Evolutionary conservation across 2,888 invertebrate species (phyloP), one percentile per base, ranked within the genome.

Genomic region (Drosophila suboccidentalis): DNA sequence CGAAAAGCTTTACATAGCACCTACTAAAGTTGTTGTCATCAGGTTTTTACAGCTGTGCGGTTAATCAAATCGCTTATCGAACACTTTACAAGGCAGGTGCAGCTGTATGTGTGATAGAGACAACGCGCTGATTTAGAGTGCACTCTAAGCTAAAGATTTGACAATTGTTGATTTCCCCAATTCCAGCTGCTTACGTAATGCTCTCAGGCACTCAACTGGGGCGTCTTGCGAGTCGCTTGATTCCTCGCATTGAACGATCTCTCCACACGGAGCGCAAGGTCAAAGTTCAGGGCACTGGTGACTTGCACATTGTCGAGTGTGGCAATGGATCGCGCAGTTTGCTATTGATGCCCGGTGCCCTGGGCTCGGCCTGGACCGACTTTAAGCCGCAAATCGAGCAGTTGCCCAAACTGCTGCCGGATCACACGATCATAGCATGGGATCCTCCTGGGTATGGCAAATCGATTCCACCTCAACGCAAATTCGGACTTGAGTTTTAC

Each of bases 361-460:
- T 97, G 34, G 97, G 98, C 1, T 95, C 96, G 0, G 95, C 96
- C 57, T 96, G 96, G 95, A 96, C 96, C 0, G 97, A 98, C 91
- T 98, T 97, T 88, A 95, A 94, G 75, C 96, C 96, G 0, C 97
- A 97, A 92, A 93, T 97, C 9, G 95, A 96, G 80, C 94, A 95
- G 49, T 49, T 93, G 6, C 93, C 94, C 87, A 80, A 85, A 91
- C 66, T 92, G 77, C 54, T 93, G 82, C 82, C 91, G 1, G 82
- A 90, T 44, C 78, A 92, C 68, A 91, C 90, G 50, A 88, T 93
- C 9, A 90, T 92, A 17, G 96, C 94, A 0, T 97, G 96, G 96
- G 98, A 98, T 92, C 97, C 97, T 0, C 96, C 97, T 0, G 98
- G 98, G 0, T 97, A 97, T 93, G 98, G 98, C 1, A 95, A 95